Evolutionary conservation across 1,140 invertebrate genomes (phyloP).

Genomic region (Cecropterus lyciades): DNA sequence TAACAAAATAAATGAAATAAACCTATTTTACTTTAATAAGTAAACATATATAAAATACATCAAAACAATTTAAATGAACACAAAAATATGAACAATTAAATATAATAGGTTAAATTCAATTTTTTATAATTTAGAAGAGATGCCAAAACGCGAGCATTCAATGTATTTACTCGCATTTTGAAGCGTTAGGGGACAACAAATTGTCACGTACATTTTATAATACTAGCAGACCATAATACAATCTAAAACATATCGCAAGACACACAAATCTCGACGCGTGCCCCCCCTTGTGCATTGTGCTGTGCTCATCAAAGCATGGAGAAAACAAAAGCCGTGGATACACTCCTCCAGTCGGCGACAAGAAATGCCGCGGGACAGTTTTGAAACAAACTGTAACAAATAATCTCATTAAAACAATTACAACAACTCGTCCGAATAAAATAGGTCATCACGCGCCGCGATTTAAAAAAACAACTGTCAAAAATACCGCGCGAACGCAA

Average conservation of each 20-base stretch:
- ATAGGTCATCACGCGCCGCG: not conserved
- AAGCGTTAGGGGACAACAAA: too few relatives aligned
- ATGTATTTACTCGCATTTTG: too few relatives aligned
- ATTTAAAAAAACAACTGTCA: slow-evolving; percentile 36
- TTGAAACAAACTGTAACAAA: slow-evolving; percentile 44
- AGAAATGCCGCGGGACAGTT: slow-evolving; percentile 66
- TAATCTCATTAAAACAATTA: slow-evolving; percentile 17
- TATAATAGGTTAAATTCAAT: too few relatives aligned
- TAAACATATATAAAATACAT: too few relatives aligned
- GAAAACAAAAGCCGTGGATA: slow-evolving; percentile 77
- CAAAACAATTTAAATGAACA: too few relatives aligned
- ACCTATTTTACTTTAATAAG: too few relatives aligned
- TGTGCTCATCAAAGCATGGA: slow-evolving; percentile 73
- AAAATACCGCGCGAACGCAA: slow-evolving; percentile 40
- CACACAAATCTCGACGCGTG: slow-evolving; percentile 50
- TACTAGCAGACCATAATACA: too few relatives aligned
- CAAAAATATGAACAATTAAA: too few relatives aligned
- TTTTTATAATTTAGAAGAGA: too few relatives aligned
- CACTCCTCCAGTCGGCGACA: slow-evolving; percentile 71
- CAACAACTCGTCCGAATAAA: slow-evolving; percentile 4
- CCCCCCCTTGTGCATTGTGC: slow-evolving; percentile 45
- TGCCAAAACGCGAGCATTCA: too few relatives aligned
- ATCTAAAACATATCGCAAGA: slow-evolving; percentile 23
- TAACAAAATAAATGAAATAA: too few relatives aligned
- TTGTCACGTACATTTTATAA: too few relatives aligned